These are phyloP conservation scores for Cryptocheilus praepositus DNA, from an alignment of 2,888 invertebrate genomes.

Conservation along the genomic window DNA sequence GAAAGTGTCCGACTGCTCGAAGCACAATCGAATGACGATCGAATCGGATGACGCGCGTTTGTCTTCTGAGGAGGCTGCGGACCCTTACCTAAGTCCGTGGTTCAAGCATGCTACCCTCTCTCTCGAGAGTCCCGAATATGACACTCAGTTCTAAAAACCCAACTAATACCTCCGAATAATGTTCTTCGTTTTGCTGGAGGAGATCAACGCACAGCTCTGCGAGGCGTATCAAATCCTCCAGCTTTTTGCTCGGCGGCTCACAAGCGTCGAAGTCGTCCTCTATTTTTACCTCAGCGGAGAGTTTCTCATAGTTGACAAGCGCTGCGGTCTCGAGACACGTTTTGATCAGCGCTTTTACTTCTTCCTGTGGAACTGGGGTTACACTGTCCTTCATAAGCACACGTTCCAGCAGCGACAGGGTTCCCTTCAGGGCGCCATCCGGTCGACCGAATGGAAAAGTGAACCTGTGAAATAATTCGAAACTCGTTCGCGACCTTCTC, in stretches of 20 bases:
- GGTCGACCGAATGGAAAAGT: conserved; percentile 99
- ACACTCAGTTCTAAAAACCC: conserved; percentile 73
- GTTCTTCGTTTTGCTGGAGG: conserved; percentile 99
- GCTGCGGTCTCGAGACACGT: conserved; percentile 99
- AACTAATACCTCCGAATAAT: conserved; percentile 96
- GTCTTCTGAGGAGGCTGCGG: conserved; percentile 67
- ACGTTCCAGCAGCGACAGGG: conserved; percentile 95
- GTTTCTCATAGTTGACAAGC: conserved; percentile 95
- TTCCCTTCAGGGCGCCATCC: conserved; percentile 98
- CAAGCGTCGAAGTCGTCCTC: conserved; percentile 91
- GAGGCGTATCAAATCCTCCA: conserved; percentile 97
- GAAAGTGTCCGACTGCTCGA: no score
- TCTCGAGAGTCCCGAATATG: conserved; percentile 65
- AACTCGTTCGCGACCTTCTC: no score
- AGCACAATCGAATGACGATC: no score
- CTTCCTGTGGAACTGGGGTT: conserved; percentile 96
- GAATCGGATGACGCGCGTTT: conserved; percentile 28
- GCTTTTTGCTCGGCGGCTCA: conserved; percentile 90
- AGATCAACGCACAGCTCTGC: conserved; percentile 99
- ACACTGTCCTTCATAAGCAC: conserved; percentile 99
- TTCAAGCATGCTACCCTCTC: conserved; percentile 56
- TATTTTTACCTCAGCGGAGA: conserved; percentile 97
- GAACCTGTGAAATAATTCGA: conserved; percentile 78
- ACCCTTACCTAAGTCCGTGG: conserved; percentile 63
- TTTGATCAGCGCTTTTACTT: conserved; percentile 96